Evolutionary conservation across 2,113 vertebrate genomes (phyloP), one percentile per base, ranked within the genome.

Genomic region (Carassius auratus): DNA sequence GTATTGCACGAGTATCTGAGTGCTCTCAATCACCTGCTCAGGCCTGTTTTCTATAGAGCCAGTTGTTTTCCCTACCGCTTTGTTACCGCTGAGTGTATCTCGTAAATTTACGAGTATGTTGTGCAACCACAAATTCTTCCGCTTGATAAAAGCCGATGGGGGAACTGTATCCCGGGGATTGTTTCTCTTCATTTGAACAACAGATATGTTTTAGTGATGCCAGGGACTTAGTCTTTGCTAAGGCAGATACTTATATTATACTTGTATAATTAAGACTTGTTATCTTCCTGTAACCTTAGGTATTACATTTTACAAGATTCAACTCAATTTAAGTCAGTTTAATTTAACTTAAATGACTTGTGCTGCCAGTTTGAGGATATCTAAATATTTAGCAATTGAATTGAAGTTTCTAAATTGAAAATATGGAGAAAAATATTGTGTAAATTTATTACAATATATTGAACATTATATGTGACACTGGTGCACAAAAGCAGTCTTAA

Each of bases 91-190:
- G 61, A 68, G 79, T 33, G 79, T 50, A 81, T 68, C 59, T 68
- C 62, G 30, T 1, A 30, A 52, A 68, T 81, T 81, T 36, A 81
- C 42, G 62, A 69, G 79, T 12, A 4, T 50, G 79, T 81, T 81
- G 79, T 52, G 45, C 62, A 81, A 69, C 42, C 45, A 50, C 17
- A 52, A n/a, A 81, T 81, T 81, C 62, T 69, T 81, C 42, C 15
- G 17, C 62, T n/a, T 81, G 79, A 69, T 69, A 52, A 81, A 33
- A 69, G 79, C 2, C 15, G 5, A 48, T 26, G 62, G 45, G 48
- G 79, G 52, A 69, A 81, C 23, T n/a, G 33, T 80, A 42, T 21
- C 57, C 57, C 3, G 33, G 21, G 59, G 77, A 38, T 33, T 26
- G 42, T 55, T 81, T 69, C 8, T 66, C 7, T 14, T 13, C 59